Evolutionary conservation across 2,113 vertebrate species (phyloP).

Genomic region (Bucco capensis): DNA sequence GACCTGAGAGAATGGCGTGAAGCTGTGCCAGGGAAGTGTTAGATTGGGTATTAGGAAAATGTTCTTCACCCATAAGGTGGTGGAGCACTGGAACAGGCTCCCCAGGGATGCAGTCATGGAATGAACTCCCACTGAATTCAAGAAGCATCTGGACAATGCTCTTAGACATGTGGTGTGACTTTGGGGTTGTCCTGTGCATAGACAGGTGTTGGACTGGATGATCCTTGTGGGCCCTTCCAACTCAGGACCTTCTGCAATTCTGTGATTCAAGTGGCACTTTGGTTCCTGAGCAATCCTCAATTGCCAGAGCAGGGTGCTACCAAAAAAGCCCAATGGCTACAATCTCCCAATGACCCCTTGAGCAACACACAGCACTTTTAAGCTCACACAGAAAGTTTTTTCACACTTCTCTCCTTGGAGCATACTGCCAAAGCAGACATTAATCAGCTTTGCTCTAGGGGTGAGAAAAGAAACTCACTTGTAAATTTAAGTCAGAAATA

Average conservation of each 20-base stretch:
- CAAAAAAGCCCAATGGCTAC: neutral
- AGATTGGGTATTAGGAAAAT: too few relatives aligned
- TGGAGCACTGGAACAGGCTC: too few relatives aligned
- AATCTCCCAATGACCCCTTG: neutral
- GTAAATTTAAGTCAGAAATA: slow-evolving; percentile 16
- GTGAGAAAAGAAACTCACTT: neutral
- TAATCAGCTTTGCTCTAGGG: slow-evolving; percentile 7
- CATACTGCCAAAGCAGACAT: neutral
- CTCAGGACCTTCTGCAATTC: neutral
- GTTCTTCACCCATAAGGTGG: too few relatives aligned
- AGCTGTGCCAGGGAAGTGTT: too few relatives aligned
- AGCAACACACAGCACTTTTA: neutral
- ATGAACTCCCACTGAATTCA: too few relatives aligned
- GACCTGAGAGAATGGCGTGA: too few relatives aligned
- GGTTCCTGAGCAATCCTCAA: neutral
- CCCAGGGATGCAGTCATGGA: too few relatives aligned
- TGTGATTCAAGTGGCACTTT: neutral
- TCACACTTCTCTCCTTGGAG: neutral
- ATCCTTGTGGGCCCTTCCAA: too few relatives aligned
- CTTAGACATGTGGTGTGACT: too few relatives aligned
- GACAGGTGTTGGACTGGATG: too few relatives aligned
- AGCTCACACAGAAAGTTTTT: neutral
- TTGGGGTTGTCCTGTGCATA: too few relatives aligned
- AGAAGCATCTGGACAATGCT: too few relatives aligned
- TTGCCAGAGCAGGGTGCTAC: neutral